Conservation (phyloP, 2,888 invertebrate genomes). For the Liopterus haemorrhoidalis region DNA sequence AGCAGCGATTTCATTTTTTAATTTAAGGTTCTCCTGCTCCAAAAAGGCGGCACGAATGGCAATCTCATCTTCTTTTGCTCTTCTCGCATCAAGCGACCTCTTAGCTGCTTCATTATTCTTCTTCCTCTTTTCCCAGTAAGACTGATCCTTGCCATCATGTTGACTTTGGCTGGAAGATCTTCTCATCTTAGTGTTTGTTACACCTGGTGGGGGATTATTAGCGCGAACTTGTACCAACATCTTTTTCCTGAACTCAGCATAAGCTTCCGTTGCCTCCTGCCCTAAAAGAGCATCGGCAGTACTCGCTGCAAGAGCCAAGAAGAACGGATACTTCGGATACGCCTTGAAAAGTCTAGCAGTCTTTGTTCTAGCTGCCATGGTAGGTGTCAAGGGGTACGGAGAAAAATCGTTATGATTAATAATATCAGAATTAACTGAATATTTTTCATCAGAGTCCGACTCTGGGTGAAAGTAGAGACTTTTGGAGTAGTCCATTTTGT, state of each 20-base stretch:
- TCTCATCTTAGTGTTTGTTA: constrained; percentile 68
- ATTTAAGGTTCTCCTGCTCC: constrained; percentile 78
- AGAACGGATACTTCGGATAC: constrained; percentile 63
- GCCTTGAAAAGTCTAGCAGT: constrained; percentile 61
- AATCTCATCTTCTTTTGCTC: constrained; percentile 87
- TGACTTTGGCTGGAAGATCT: constrained; percentile 45
- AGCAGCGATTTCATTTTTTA: constrained; percentile 63
- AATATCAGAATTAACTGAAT: too few relatives aligned
- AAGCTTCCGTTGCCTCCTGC: constrained; percentile 60
- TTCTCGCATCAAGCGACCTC: constrained; percentile 81
- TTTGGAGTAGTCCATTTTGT: too few relatives aligned
- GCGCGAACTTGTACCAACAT: constrained; percentile 53
- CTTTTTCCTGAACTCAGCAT: constrained; percentile 62
- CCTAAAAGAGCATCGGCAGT: constrained; percentile 49
- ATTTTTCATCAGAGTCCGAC: too few relatives aligned
- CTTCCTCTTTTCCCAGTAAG: constrained; percentile 80
- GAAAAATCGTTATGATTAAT: too few relatives aligned
- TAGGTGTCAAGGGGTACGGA: too few relatives aligned
- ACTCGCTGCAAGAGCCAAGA: constrained; percentile 49
- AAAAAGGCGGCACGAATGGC: constrained; percentile 82
- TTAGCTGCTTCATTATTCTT: constrained; percentile 96
- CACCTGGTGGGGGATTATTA: constrained; percentile 48
- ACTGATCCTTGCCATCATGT: constrained; percentile 58
- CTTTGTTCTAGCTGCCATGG: constrained; percentile 44
- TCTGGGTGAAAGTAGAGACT: too few relatives aligned